Conservation (phyloP, 2,113 vertebrate genomes). For the Propithecus coquereli region DNA sequence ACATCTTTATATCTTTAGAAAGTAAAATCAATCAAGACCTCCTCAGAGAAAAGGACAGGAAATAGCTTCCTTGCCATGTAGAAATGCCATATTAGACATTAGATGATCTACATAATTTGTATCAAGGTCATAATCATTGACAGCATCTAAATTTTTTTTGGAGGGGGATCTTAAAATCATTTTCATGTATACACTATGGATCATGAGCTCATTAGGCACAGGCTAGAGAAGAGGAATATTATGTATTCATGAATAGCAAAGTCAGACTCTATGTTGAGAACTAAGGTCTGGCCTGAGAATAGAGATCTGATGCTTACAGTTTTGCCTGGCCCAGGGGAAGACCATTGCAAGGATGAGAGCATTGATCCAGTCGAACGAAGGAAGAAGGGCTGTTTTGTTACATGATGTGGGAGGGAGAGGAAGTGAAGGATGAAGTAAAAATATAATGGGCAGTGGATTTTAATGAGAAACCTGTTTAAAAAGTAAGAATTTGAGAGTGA, state of each 20-base stretch:
- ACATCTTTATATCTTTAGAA: neutral
- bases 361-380: too few relatives aligned
- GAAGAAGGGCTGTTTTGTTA: neutral
- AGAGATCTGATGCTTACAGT: neutral
- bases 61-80: neutral
- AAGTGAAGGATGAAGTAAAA: neutral
- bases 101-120: neutral
- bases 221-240: neutral
- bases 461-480: neutral
- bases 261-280: neutral
- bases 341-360: neutral
- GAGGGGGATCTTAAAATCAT: neutral
- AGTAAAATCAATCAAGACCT: neutral
- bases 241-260: neutral
- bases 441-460: neutral
- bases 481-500: neutral
- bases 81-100: neutral
- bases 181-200: neutral
- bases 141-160: neutral
- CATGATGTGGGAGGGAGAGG: neutral
- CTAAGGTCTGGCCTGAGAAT: neutral
- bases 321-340: neutral
- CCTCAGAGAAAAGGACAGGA: neutral
- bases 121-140: neutral
- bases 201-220: neutral